Base-by-base conservation (phyloP, 2,888 invertebrate species). In the Lithophane socia region DNA sequence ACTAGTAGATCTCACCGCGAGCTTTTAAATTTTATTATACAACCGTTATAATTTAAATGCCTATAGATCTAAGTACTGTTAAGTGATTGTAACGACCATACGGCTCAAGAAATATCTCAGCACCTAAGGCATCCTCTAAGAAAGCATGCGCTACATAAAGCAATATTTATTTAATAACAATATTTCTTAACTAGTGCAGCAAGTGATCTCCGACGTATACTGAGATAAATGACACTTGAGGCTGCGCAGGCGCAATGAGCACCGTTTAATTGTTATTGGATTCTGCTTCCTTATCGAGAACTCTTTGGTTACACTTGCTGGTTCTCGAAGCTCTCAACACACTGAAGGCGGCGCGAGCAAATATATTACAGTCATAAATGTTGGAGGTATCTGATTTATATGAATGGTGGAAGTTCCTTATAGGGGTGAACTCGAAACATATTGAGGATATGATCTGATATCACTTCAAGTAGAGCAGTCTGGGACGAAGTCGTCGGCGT, bases 221-320 rank as follows among this genome's bases (percentile, higher is more conserved):
- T 76, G 69, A 67, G 65, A 85, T 87, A 80, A 78, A 87, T 71
- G 80, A 78, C 73, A 77, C 69, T 65, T 71, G 63, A 69, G 37
- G 13, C 63, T 61, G 77, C 75, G 75, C 76, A 2, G 12, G 49
- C 66, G 87, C 74, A 77, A 83, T 78, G 83, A 78, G 78, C 83
- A 77, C 76, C 29, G 58, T 77, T 85, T 86, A 87, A 86, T 86
- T 87, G 83, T 83, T 80, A 87, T 86, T 83, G 73, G 83, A 69
- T 67, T 78, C 67, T 83, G 67, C 76, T 86, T 86, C 87, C 87
- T 86, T 86, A 86, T 86, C 72, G 61, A 78, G 82, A 69, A 67
- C 69, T 75, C 83, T 86, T 84, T 86, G 69, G 83, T 86, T 84
- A 86, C 86, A 79, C 74, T 83, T 73, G 42, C 64, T 56, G 49